phyloP scores from a whole-genome alignment of 2,888 invertebrate genomes.

The Hirtodrosophila alboralis region DNA sequence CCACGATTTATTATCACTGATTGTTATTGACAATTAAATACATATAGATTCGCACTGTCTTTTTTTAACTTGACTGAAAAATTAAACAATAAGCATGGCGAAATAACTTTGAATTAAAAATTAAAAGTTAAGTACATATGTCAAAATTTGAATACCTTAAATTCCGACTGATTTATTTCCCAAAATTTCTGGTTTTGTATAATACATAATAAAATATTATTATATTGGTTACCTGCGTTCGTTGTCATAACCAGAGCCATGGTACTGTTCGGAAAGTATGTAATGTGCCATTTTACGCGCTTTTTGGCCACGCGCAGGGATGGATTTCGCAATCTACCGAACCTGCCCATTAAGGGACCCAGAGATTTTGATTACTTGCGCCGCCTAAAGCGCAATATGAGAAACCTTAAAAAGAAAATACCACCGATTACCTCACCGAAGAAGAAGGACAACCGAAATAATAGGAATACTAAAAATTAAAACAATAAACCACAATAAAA shows the following conservation, averaged over 20 bases:
- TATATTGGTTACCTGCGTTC: too few relatives aligned
- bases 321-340: conserved; percentile 17
- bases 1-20: too few relatives aligned
- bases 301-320: conserved; percentile 23
- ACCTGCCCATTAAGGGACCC: conserved; percentile 48
- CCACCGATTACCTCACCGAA: conserved; percentile 1
- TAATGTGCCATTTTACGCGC: conserved; percentile 4
- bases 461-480: not conserved
- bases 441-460: not conserved
- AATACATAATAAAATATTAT: not conserved
- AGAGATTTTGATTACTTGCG: conserved; percentile 51
- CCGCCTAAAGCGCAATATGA: conserved; percentile 16
- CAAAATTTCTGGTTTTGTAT: too few relatives aligned
- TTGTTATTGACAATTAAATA: too few relatives aligned
- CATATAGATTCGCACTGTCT: too few relatives aligned
- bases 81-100: too few relatives aligned
- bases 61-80: too few relatives aligned
- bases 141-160: too few relatives aligned
- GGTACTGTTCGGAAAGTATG: conserved; percentile 6
- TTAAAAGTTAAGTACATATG: too few relatives aligned
- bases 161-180: too few relatives aligned
- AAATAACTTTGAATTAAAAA: too few relatives aligned
- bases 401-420: conserved; percentile 11
- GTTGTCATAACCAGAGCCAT: not conserved
- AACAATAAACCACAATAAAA: not conserved